Evolutionary conservation across 2,797 vertebrate genomes (phyloP).

Genomic region (Prunella strophiata): DNA sequence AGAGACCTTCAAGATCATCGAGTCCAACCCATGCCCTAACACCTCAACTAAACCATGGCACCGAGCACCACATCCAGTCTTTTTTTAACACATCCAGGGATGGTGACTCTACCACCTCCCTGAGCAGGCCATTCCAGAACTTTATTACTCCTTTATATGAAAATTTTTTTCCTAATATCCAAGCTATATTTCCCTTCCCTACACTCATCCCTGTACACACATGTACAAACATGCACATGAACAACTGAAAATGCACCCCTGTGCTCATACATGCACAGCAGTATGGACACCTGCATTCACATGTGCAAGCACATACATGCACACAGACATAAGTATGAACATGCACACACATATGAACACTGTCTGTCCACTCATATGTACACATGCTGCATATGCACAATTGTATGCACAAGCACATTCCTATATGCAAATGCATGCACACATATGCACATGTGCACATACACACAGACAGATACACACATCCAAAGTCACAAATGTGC

Average conservation of each 20-base stretch:
- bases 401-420: too few relatives aligned
- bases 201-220: not conserved
- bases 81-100: not conserved
- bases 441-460: not conserved
- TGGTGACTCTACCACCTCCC: not conserved
- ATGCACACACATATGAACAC: too few relatives aligned
- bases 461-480: not conserved
- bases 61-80: rapidly evolving
- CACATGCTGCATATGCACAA: too few relatives aligned
- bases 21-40: not conserved
- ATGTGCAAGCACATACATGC: not conserved
- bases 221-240: too few relatives aligned
- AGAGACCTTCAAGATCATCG: not conserved
- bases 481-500: not conserved
- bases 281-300: too few relatives aligned
- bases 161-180: not conserved
- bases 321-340: not conserved
- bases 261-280: rapidly evolving
- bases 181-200: not conserved
- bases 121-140: rapidly evolving
- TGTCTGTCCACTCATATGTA: not conserved
- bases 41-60: not conserved
- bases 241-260: not conserved
- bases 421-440: not conserved
- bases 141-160: not conserved